Percentiles rank a stretch among this genome's conserved stretches.
Evolutionary conservation across 1,140 invertebrate genomes (phyloP).

Genomic region (Pogonomyrmex barbatus): DNA sequence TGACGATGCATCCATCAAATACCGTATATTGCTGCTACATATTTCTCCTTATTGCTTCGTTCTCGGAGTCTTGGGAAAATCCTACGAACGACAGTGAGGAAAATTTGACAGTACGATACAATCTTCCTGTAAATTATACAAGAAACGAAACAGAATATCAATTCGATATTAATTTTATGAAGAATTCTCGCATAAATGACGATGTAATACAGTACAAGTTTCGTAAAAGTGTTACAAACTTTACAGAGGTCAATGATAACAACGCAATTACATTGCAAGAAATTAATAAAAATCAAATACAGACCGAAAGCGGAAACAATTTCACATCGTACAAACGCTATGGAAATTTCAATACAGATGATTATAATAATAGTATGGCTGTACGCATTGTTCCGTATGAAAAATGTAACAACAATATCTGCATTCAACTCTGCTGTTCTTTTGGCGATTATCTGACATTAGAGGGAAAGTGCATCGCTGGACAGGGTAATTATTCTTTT

Average conservation of each 20-base stretch:
- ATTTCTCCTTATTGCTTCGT: no score
- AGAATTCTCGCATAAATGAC: background rate
- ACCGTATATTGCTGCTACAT: background rate
- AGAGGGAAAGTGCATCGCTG: background rate
- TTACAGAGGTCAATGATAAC: background rate
- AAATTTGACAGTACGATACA: background rate
- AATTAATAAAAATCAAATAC: background rate
- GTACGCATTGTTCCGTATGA: background rate
- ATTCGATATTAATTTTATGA: background rate
- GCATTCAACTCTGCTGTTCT: slow-evolving; percentile 58
- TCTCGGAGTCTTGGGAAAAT: no score
- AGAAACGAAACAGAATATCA: background rate
- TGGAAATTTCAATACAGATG: background rate
- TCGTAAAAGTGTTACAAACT: background rate
- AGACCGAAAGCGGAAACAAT: background rate
- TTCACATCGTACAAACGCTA: background rate
- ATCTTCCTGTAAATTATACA: background rate
- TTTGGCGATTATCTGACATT: background rate
- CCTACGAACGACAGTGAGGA: no score
- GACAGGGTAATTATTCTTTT: background rate
- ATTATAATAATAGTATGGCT: background rate
- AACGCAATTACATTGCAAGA: background rate
- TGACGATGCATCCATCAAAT: background rate
- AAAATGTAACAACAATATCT: background rate
- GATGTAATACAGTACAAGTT: background rate